Base-by-base conservation (phyloP, 2,113 vertebrate genomes). In the Helogale parvula region DNA sequence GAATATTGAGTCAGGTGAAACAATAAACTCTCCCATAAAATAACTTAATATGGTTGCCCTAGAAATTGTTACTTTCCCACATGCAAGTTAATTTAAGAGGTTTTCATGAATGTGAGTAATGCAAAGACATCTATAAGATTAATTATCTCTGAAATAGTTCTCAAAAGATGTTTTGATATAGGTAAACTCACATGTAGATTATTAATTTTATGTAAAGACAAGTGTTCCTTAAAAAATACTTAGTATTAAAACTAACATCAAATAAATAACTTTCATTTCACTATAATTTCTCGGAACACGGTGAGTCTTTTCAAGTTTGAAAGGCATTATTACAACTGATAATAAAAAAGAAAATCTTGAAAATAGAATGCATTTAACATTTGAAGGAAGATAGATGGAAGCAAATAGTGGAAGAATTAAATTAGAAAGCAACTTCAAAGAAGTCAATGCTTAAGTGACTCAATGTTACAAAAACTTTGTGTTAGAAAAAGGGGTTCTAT, bases 1-100 rank as follows among this genome's bases (percentile, higher is more conserved):
- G 96, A 98, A 93, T 96, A 97, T 82, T 98, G 87, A 97, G 97
- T 94, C 23, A 80, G 72, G 83, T 96, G 90, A 98, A 98, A 94
- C 96, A 92, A 98, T 96, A 97, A 45, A 66, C 15, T 1, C 9
- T 92, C 21, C 92, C 95, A 97, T 97, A 92, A 98, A 98, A 95
- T 97, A 97, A 97, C 96, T 98, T 93, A 98, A 94, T 97, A 96
- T 95, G 68, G 74, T 91, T 98, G 79, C 83, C 57, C 92, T 96
- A 96, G 76, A 88, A 87, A 98, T 97, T 52, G 16, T 0, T 68
- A 89, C 82, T 65, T 97, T 97, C 87, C 85, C 88, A 84, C 47
- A 87, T 65, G 68, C 97, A 69, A 87, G 35, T 63, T 66, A 97
- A 92, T 96, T 90, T 97, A 98, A 12, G 29, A 85, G 14, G 35